These are phyloP conservation scores for Pinna nobilis DNA, from an alignment of 1,140 invertebrate genomes.

Conservation along the genomic window DNA sequence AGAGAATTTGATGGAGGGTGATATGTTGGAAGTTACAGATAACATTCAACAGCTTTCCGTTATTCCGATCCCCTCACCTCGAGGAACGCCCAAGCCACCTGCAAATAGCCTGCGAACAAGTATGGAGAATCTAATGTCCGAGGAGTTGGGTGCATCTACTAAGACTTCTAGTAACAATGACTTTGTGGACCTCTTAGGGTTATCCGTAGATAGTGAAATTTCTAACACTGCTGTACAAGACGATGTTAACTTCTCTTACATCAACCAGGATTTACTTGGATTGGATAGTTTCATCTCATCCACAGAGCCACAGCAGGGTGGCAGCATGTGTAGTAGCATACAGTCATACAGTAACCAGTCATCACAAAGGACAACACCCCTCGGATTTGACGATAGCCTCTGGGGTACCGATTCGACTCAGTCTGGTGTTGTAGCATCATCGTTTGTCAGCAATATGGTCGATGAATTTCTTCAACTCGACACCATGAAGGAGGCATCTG, in stretches of 20 bases:
- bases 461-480: constrained; percentile 64
- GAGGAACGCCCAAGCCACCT: constrained; percentile 43
- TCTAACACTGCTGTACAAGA: constrained; percentile 5
- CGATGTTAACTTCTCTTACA: constrained; percentile 5
- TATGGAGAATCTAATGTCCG: constrained; percentile 44
- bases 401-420: constrained; percentile 39
- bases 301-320: constrained; percentile 21
- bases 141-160: constrained; percentile 9
- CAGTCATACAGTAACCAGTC: constrained; percentile 55
- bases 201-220: constrained; percentile 37
- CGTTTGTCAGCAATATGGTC: constrained; percentile 58
- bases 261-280: constrained; percentile 61
- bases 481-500: constrained; percentile 40
- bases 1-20: constrained; percentile 1
- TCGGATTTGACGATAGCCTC: constrained; percentile 53
- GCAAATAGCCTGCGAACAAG: constrained; percentile 47
- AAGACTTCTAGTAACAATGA: not conserved
- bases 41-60: constrained; percentile 25
- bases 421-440: constrained; percentile 52
- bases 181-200: constrained; percentile 57
- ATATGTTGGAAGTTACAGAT: constrained; percentile 25
- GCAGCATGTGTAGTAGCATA: constrained; percentile 36
- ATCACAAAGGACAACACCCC: constrained; percentile 57
- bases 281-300: constrained; percentile 51
- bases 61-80: constrained; percentile 39